Conservation (phyloP, 2,113 vertebrate genomes). For the Acrocephalus kingi region DNA sequence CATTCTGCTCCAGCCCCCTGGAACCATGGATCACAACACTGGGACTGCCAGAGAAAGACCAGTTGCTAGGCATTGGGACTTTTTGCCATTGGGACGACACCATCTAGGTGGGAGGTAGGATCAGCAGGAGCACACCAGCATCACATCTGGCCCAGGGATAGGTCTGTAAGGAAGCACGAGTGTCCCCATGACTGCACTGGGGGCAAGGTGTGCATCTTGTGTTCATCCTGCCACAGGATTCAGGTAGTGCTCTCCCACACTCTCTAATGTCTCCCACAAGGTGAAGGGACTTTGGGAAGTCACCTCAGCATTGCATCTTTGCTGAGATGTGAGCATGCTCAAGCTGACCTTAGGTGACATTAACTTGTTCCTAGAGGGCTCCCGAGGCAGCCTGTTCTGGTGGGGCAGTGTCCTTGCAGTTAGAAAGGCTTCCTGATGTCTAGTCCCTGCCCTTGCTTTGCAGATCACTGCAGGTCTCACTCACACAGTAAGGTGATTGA, state of each 20-base stretch:
- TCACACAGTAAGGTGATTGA: background rate
- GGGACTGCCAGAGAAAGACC: background rate
- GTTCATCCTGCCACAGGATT: fast-evolving
- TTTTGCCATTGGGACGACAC: background rate
- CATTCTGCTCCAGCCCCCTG: fast-evolving
- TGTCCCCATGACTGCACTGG: fast-evolving
- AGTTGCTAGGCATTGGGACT: background rate
- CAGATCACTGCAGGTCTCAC: background rate
- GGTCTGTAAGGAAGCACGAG: background rate
- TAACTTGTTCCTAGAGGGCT: background rate
- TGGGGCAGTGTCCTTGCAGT: background rate
- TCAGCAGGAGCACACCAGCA: background rate
- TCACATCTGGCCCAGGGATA: background rate
- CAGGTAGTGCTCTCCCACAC: background rate
- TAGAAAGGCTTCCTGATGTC: background rate
- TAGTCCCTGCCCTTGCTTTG: background rate
- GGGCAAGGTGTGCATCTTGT: background rate
- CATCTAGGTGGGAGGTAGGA: background rate
- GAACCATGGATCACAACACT: background rate
- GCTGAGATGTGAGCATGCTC: background rate
- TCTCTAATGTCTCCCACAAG: background rate
- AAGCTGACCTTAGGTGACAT: background rate
- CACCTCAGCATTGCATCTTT: fast-evolving
- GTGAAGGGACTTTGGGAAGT: background rate
- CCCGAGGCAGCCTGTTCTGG: background rate